Base-by-base conservation (phyloP, 1,140 invertebrate species). In the Lamellibrachia luymesi region DNA sequence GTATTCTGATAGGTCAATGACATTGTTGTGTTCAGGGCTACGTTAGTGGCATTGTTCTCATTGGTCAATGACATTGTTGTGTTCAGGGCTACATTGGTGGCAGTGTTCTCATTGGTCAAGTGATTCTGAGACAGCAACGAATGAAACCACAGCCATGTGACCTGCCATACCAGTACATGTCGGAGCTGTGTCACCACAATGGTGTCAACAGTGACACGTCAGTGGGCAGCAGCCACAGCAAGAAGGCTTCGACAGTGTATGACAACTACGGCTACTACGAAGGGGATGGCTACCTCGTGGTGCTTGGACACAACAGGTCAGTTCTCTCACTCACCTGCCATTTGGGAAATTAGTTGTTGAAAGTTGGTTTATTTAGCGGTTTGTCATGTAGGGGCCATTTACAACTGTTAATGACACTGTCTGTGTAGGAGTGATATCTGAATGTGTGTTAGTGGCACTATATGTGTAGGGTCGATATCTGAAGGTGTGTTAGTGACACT, bases 41-140 rank as follows among this genome's bases (percentile, higher is more conserved):
- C 38, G 38, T 38, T 38, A 38, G 38, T 38, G 38, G 38, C 38
- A 38, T 38, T 38, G 38, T 38, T 38, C 38, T 38, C 38, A 38
- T 38, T 38, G 38, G 38, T 38, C 38, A 38, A 38, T 38, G 38
- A 38, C 38, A 38, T n/a, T 27, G 25, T 91, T 92, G 52, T 50
- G 49, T 92, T 38, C 27, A 93, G 93, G 93, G 90, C 80, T 91
- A 50, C 90, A 51, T 93, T 64, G 94, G 94, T 6, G 95, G 93
- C 93, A 94, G 94, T 38, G 93, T 94, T 50, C 93, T 95, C 51
- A 95, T 96, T 80, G 95, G 95, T 52, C 92, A 95, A 10, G 94
- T 95, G 13, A 93, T 94, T 38, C n/a, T 95, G 1, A 93, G 95
- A 52, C 95, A 95, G 91, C 92, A 95, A 17, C 94, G 94, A 38